These are phyloP conservation scores for Naso thynnoides DNA, from an alignment of 2,797 vertebrate species.

Conservation along the genomic window DNA sequence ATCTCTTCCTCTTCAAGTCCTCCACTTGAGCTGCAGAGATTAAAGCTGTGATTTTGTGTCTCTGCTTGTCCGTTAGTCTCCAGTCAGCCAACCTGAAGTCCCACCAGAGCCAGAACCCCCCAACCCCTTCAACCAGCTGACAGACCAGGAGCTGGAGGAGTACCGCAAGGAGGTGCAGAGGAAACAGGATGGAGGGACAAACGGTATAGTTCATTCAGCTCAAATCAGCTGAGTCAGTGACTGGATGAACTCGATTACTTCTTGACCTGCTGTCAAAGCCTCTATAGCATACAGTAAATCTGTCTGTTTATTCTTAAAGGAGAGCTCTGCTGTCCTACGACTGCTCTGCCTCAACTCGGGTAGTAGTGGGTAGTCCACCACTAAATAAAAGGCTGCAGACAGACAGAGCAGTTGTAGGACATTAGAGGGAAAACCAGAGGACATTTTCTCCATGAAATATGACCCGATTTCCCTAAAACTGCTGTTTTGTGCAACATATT, in stretches of 20 bases:
- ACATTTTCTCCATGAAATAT: no score
- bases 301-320: no score
- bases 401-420: no score
- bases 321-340: no score
- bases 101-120: slow-evolving; percentile 89
- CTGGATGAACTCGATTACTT: background rate
- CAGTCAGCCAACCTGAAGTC: slow-evolving; percentile 81
- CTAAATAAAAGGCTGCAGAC: no score
- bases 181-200: slow-evolving; percentile 88
- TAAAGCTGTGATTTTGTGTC: slow-evolving; percentile 26
- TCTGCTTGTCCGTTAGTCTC: slow-evolving; percentile 84
- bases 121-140: slow-evolving; percentile 97
- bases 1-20: background rate
- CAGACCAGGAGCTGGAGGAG: slow-evolving; percentile 96
- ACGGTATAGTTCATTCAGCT: slow-evolving; percentile 82
- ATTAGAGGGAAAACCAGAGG: no score
- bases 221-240: background rate
- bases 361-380: no score
- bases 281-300: no score
- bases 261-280: background rate
- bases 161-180: slow-evolving; percentile 95
- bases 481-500: no score
- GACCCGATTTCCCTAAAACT: no score
- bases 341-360: no score
- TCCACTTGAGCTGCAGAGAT: background rate